Evolutionary conservation across 1,140 invertebrate species (phyloP), one percentile per base, ranked within the genome.

Genomic region (Saxidomus purpurata): DNA sequence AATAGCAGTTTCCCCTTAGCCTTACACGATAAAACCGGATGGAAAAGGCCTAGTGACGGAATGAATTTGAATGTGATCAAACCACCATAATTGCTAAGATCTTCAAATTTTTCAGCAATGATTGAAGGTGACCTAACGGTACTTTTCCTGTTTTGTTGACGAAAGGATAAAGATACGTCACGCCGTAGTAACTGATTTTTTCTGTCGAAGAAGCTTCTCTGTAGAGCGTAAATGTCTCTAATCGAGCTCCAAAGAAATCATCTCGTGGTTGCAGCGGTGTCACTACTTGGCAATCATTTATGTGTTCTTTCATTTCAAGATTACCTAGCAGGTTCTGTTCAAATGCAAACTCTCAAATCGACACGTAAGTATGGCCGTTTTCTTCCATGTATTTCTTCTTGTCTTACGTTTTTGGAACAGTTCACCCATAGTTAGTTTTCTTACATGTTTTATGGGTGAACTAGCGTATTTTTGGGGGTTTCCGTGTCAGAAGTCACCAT

Each of bases 401-500:
- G 31, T 77, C 69, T 79, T 76, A 36, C 19, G 89, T 90, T 63
- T 49, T 55, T 81, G n/a, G 36, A 59, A 91, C 6, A 90, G 69
- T 77, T 93, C 90, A n/a, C 59, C 79, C 47, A 92, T 80, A 6
- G 82, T 69, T 28, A 71, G 17, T 34, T 52, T 28, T 8, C 25
- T 90, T 13, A 63, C 19, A 8, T 43, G 79, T 36, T 84, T 31
- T 28, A 55, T 31, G 9, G 34, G 71, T 0, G n/a, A 2, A 47
- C 55, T 63, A 0, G 76, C n/a, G n/a, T 81, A 91, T 34, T 28
- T 61, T 22, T 2, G 40, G 0, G 11, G 49, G 15, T 61, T 79
- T 0, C 92, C 91, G 79, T 93, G 92, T 61, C 86, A 93, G 15
- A 89, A 43, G 55, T 87, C 89, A 22, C 91, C 90, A 38, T 90